Evolutionary conservation across 53 echinoderm and acorn worm genomes (phyloP).

Genomic region (Zoroaster sp.): DNA sequence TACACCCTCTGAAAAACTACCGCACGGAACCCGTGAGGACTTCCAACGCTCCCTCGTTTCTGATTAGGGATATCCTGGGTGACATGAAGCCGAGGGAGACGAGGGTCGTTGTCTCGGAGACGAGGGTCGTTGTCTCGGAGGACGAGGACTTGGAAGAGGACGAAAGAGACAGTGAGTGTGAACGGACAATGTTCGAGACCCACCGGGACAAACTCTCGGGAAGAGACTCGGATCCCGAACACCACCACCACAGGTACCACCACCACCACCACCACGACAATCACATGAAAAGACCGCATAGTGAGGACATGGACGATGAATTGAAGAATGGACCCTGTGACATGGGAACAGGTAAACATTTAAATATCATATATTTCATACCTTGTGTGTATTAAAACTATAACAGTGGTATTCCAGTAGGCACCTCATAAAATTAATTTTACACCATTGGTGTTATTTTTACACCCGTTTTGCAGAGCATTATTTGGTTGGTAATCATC

Average conservation of each 20-base stretch:
- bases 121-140: neutral
- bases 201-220: slow-evolving; percentile 32
- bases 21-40: slow-evolving; percentile 39
- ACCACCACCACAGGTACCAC: neutral
- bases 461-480: too few species aligned
- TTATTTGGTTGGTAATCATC: too few species aligned
- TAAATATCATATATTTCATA: neutral
- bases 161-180: slow-evolving; percentile 34
- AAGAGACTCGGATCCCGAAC: slow-evolving; percentile 21
- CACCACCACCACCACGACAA: slow-evolving; percentile 18
- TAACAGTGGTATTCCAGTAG: too few species aligned
- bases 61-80: slow-evolving; percentile 80
- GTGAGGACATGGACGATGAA: neutral
- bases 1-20: slow-evolving; percentile 23
- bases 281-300: slow-evolving; percentile 20
- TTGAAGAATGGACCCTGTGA: slow-evolving; percentile 19
- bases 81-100: slow-evolving; percentile 46
- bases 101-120: neutral
- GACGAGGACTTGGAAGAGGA: slow-evolving; percentile 38
- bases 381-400: neutral
- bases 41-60: slow-evolving; percentile 69
- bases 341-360: slow-evolving; percentile 6
- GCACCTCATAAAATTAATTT: too few species aligned
- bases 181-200: slow-evolving; percentile 20
- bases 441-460: too few species aligned